These are phyloP conservation scores for Aptenodytes forsteri DNA, from an alignment of 2,113 vertebrate species.

Conservation along the genomic window DNA sequence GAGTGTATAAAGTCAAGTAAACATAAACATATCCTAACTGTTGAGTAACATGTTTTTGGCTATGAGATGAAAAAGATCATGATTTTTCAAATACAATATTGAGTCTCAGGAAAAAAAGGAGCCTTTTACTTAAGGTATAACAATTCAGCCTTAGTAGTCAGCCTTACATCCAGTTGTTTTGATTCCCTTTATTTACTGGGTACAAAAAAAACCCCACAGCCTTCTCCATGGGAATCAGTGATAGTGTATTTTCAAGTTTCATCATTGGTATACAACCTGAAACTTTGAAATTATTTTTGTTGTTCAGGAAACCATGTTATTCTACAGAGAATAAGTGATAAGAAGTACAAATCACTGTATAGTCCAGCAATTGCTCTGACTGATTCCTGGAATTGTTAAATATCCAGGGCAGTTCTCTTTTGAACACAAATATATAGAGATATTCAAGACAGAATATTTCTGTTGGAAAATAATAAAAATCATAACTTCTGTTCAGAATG, in stretches of 20 bases:
- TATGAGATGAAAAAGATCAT: not conserved
- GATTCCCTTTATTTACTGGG: not conserved
- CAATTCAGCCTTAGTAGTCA: not conserved
- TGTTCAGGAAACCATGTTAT: not conserved
- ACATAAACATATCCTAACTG: not conserved
- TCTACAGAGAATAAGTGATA: not conserved
- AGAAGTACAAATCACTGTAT: not conserved
- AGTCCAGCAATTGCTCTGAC: not conserved
- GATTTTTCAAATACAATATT: not conserved
- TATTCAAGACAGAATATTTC: not conserved
- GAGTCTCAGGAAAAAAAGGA: not conserved
- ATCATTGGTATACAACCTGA: not conserved
- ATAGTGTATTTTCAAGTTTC: not conserved
- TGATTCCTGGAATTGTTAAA: not conserved
- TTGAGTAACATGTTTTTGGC: not conserved
- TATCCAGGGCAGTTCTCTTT: not conserved
- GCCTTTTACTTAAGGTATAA: not conserved
- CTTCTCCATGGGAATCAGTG: not conserved
- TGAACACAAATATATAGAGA: not conserved
- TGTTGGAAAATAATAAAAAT: not conserved
- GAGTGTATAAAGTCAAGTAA: not conserved
- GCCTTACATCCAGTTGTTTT: not conserved
- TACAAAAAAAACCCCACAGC: rapidly evolving
- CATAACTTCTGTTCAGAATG: not conserved
- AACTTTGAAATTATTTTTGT: not conserved